phyloP scores from a whole-genome alignment of 2,113 vertebrate genomes.

The Probosciger aterrimus region DNA sequence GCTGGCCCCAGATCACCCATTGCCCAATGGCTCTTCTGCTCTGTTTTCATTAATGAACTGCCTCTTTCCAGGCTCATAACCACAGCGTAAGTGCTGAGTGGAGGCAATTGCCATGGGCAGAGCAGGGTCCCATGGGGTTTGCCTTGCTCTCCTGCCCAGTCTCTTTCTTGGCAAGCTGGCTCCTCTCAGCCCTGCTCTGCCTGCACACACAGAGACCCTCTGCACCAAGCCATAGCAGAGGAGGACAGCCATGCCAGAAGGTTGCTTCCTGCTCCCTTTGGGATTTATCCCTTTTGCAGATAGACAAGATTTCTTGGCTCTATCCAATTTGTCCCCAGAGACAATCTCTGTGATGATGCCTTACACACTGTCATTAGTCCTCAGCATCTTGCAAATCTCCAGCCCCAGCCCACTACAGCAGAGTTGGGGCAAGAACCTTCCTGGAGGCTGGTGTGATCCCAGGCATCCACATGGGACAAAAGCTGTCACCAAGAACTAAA shows the following conservation, averaged over 20 bases:
- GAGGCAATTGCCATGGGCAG: neutral
- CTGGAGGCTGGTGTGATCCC: neutral
- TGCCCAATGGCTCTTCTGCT: neutral
- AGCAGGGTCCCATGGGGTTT: fast-evolving
- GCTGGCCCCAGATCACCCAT: neutral
- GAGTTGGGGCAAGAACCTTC: neutral
- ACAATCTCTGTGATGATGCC: neutral
- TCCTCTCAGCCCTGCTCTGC: neutral
- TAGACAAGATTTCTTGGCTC: neutral
- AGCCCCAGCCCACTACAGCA: neutral
- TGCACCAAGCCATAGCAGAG: neutral
- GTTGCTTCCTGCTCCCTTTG: neutral
- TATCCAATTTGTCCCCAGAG: neutral
- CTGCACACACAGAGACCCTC: neutral
- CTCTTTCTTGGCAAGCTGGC: neutral
- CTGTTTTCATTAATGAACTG: neutral
- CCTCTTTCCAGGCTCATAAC: neutral
- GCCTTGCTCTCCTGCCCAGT: fast-evolving
- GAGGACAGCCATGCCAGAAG: neutral
- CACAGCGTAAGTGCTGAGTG: neutral
- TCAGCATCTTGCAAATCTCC: neutral
- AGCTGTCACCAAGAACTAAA: neutral
- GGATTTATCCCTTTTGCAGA: neutral
- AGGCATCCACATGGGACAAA: fast-evolving
- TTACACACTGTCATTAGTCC: neutral